Evolutionary conservation across 2,888 invertebrate genomes (phyloP), one percentile per base, ranked within the genome.

Genomic region (Candidula unifasciata): DNA sequence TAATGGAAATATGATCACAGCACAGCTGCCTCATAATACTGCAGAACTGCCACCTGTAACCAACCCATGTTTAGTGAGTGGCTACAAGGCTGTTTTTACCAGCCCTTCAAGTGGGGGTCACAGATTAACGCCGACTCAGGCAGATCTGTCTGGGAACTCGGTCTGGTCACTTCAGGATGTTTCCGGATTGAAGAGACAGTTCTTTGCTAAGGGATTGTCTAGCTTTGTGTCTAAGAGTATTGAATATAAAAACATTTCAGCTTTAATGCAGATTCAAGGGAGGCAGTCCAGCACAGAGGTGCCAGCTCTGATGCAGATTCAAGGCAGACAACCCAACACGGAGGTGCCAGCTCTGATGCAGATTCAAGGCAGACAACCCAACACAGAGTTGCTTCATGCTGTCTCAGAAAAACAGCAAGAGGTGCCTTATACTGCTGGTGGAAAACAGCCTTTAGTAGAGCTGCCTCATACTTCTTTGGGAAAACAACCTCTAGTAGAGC

Each of bases 51-150:
- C 64, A 44, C 74, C 82, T 54, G 71, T 60, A 21, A n/a, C 44
- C 24, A 21, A 24, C 37, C 79, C 80, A 64, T 37, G n/a, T 57
- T 30, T 74, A n/a, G 76, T 30, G n/a, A 68, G 84, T 57, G 44
- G 44, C 44, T 85, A 81, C 60, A 85, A 85, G 30, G 85, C 85
- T 18, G 35, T 85, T 18, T 85, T 85, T 52, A 81, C 85, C 37
- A 85, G 85, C 33, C 85, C 81, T 33, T 81, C 81, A 35, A 37
- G 85, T 66, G 81, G 77, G n/a, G 85, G 85, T n/a, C 85, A 85
- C 30, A 44, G 85, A 30, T n/a, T 85, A 37, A 64, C 69, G 54
- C 60, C 83, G 30, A 73, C 68, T 37, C 77, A 69, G 2, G 10
- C 80, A 30, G 80, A 35, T 21, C 24, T 24, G 16, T 18, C 64